Percentiles rank a stretch among this genome's conserved stretches.
These are phyloP conservation scores for Catharus fuscescens DNA, from an alignment of 2,113 vertebrate genomes.

Conservation along the genomic window DNA sequence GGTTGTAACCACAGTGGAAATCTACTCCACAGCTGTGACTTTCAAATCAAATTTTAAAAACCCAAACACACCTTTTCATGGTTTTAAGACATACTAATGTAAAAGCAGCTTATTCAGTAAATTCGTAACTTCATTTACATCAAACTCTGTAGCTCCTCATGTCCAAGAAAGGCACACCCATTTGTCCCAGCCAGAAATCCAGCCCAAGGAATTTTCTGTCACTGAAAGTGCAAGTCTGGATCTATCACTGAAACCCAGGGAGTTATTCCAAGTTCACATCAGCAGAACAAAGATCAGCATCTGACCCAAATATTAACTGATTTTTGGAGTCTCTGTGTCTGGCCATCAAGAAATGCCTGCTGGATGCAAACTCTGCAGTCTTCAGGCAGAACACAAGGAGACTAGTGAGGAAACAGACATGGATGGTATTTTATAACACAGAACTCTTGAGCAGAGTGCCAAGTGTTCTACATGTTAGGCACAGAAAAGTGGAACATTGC, in stretches of 20 bases:
- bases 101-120: not conserved
- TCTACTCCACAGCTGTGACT: not conserved
- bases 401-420: not conserved
- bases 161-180: not conserved
- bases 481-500: not conserved
- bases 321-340: conserved; percentile 43
- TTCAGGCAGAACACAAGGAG: not conserved
- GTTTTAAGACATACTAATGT: not conserved
- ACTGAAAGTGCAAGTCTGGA: not conserved
- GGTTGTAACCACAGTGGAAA: not conserved
- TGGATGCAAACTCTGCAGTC: not conserved
- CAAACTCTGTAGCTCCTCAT: not conserved
- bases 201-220: not conserved
- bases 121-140: not conserved
- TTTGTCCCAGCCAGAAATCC: not conserved
- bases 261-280: conserved; percentile 9
- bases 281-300: conserved; percentile 1
- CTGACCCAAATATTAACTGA: not conserved
- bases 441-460: not conserved
- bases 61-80: not conserved
- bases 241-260: not conserved
- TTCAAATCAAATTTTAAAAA: not conserved
- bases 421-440: not conserved
- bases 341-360: not conserved
- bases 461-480: not conserved